A percentile compares a stretch with the other conserved stretches of the same genome.
Evolutionary conservation across 2,113 vertebrate species (phyloP).

Genomic region (Prolemur simus): DNA sequence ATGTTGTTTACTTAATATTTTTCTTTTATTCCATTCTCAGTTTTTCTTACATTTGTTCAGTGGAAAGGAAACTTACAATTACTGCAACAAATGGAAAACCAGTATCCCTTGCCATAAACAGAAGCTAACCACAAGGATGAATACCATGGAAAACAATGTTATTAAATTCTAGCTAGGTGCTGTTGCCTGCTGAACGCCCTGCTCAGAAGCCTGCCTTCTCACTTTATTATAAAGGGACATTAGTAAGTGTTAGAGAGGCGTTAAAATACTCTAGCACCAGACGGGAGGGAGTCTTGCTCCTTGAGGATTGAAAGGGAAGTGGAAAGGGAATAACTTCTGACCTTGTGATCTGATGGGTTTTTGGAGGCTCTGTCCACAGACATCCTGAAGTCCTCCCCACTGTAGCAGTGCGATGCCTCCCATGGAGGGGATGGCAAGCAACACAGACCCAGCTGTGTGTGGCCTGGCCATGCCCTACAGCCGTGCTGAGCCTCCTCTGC

Average conservation of each 20-base stretch:
- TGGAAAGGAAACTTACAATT: neutral
- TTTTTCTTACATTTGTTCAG: neutral
- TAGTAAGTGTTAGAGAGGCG: neutral
- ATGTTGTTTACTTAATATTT: neutral
- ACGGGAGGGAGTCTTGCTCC: neutral
- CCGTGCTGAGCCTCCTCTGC: rapidly evolving
- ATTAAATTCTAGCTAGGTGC: neutral
- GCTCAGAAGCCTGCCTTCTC: neutral
- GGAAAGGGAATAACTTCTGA: neutral
- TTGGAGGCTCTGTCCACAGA: neutral
- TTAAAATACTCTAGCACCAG: neutral
- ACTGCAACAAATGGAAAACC: neutral
- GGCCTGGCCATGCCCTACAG: too few relatives aligned
- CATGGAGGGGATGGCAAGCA: neutral
- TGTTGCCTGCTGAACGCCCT: neutral
- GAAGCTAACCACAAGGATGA: neutral
- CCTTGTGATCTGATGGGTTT: neutral
- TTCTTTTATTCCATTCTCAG: neutral
- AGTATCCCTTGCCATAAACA: neutral
- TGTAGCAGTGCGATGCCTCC: neutral
- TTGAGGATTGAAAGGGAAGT: neutral
- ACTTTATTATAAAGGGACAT: slow-evolving; percentile 32
- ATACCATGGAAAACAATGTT: neutral
- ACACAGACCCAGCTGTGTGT: neutral
- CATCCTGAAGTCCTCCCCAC: neutral